A percentile compares a stretch with the other conserved stretches of the same genome.
phyloP scores from a whole-genome alignment of 1,140 invertebrate genomes.

The Steinernema feltiae region DNA sequence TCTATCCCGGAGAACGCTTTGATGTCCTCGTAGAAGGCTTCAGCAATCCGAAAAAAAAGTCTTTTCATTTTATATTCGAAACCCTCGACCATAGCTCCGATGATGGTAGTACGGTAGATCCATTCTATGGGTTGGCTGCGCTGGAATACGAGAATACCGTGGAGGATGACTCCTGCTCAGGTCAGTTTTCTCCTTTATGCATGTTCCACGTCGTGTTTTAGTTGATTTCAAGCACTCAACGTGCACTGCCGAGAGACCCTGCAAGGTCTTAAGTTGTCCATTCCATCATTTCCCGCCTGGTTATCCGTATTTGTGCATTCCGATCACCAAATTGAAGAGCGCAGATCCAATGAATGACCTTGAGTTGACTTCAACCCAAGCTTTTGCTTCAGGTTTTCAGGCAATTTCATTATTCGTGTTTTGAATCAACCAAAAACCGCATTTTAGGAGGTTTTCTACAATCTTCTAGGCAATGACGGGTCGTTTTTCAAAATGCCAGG shows the following conservation, averaged over 20 bases:
- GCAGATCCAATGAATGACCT: too few species aligned
- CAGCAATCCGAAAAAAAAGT: conserved; percentile 7
- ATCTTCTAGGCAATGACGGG: conserved; percentile 17
- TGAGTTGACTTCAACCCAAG: too few species aligned
- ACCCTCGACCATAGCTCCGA: conserved; percentile 9
- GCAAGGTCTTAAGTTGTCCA: conserved; percentile 22
- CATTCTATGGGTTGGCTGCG: conserved; percentile 24
- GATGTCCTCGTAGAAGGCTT: not conserved
- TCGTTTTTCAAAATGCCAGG: not conserved
- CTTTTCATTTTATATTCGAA: conserved; percentile 10
- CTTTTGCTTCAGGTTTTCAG: conserved; percentile 10
- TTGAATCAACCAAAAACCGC: not conserved
- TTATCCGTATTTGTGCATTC: not conserved
- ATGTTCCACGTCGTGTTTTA: not conserved
- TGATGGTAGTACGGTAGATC: not conserved
- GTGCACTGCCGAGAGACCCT: conserved; percentile 15
- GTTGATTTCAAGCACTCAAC: conserved; percentile 15
- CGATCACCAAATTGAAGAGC: too few species aligned
- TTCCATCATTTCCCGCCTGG: conserved; percentile 17
- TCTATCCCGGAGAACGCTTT: conserved; percentile 24
- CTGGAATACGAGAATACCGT: conserved; percentile 21
- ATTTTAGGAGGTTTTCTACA: conserved; percentile 18
- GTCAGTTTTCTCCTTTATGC: not conserved
- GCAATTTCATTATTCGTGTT: not conserved
- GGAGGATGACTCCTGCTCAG: not conserved